A percentile compares a stretch with the other conserved stretches of the same genome.
These are phyloP conservation scores for Sympetrum striolatum DNA, from an alignment of 2,888 invertebrate species.

Conservation along the genomic window DNA sequence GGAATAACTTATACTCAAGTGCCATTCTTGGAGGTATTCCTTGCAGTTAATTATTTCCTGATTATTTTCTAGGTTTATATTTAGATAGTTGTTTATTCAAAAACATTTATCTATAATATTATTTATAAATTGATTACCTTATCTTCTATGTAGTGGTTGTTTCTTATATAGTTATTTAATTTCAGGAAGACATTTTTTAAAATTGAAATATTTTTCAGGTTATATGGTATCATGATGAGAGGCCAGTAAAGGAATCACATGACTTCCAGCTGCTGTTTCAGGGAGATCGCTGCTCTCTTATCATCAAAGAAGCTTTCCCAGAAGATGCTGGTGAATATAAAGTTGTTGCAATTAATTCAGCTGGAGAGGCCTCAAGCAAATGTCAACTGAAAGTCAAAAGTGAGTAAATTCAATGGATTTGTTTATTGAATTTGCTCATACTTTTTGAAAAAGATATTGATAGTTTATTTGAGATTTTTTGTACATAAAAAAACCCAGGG, in stretches of 20 bases:
- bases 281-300: constrained; percentile 78
- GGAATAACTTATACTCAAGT: too few species aligned
- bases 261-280: constrained; percentile 83
- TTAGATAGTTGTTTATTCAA: too few species aligned
- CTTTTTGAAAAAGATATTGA: too few species aligned
- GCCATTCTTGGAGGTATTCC: too few species aligned
- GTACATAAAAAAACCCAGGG: too few species aligned
- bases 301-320: constrained; percentile 74
- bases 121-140: too few species aligned
- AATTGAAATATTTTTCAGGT: constrained; percentile 59
- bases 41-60: too few species aligned
- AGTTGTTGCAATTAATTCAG: constrained; percentile 82
- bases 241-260: constrained; percentile 82
- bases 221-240: constrained; percentile 79
- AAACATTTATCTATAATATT: too few species aligned
- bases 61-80: too few species aligned
- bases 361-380: constrained; percentile 79
- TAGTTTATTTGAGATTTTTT: too few species aligned
- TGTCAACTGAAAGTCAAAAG: constrained; percentile 68
- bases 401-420: constrained; percentile 52
- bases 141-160: neutral
- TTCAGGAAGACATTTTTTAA: neutral
- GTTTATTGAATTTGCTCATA: too few species aligned
- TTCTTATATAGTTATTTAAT: neutral
- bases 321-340: constrained; percentile 82